Evolutionary conservation across 1,140 invertebrate species (phyloP), one percentile per base, ranked within the genome.

Genomic region (Drosophila azteca): DNA sequence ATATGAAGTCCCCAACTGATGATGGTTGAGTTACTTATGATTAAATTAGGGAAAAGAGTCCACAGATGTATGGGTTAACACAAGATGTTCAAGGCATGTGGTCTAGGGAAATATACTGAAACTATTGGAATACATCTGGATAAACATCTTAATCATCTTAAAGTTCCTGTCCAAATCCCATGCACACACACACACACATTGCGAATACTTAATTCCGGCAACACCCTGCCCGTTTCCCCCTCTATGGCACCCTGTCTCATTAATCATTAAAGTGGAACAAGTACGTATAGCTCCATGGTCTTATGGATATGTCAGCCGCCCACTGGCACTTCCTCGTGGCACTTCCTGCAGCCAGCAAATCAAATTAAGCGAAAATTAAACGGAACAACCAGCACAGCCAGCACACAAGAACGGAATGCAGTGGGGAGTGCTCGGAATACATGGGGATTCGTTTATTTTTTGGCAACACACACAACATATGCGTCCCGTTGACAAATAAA

Each of bases 401-500:
- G 66, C 64, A 65, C 51, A 55, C 49, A 61, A 57, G 44, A 39
- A 62, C 55, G 41, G 64, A 63, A 62, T 69, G 64, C 64, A 68
- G 41, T 39, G 46, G 63, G 58, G 53, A 51, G 57, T 26, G 26
- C 53, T 57, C 41, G 45, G 24, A 44, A 41, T 68, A 51, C 59
- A 54, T 22, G 59, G 44, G 66, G 11, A 75, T 75, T 55, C 65
- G 71, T 84, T 77, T 76, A 70, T 58, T 84, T 84, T 84, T 84
- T 84, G 77, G 81, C 80, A 79, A 83, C 24, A 61, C 76, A 83
- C 50, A 84, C 81, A 84, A 66, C 80, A 84, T 80, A 84, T 84
- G 81, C 77, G 81, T 79, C 81, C 80, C 81, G 81, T 84, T 84
- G 81, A 84, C 81, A 84, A 84, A 84, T 84, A 84, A 84, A 84